Percentiles rank a stretch among this genome's conserved stretches.
Conservation (phyloP, 2,888 invertebrate genomes). For the Cosmopolites sordidus region DNA sequence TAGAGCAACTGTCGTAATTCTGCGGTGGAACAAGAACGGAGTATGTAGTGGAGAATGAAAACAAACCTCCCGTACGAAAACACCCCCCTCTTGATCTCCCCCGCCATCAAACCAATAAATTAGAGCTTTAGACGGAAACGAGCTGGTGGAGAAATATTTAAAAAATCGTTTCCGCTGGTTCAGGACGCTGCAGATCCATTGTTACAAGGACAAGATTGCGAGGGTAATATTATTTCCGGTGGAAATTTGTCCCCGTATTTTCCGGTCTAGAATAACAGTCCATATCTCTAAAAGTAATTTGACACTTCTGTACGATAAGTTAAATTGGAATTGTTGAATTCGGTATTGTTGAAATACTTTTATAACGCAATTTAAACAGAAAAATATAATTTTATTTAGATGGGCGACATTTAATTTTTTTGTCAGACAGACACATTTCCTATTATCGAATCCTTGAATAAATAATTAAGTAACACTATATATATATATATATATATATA, state of each 20-base stretch:
- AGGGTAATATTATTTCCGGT: conserved; percentile 25
- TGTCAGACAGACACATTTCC: no score
- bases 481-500: no score
- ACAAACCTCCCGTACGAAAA: conserved; percentile 9
- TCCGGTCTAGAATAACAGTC: conserved; percentile 21
- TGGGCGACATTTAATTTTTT: no score
- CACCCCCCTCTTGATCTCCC: conserved; percentile 7
- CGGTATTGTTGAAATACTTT: no score
- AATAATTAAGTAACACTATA: no score
- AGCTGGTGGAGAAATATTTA: conserved; percentile 26
- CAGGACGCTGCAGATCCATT: conserved; percentile 22
- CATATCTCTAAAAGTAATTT: conserved; percentile 23
- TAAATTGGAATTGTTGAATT: conserved; percentile 16
- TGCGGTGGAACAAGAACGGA: conserved; percentile 14
- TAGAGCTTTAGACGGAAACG: conserved; percentile 14
- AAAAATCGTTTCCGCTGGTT: conserved; percentile 25
- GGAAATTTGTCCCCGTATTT: conserved; percentile 25
- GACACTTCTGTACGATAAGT: conserved; percentile 24
- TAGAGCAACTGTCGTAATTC: conserved; percentile 24
- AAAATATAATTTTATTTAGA: no score
- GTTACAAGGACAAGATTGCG: conserved; percentile 25
- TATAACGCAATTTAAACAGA: no score
- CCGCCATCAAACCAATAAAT: conserved; percentile 15
- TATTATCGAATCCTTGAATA: no score
- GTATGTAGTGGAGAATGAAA: conserved; percentile 11